Conservation (phyloP, 2,888 invertebrate genomes). For the Drosophila rubida region DNA sequence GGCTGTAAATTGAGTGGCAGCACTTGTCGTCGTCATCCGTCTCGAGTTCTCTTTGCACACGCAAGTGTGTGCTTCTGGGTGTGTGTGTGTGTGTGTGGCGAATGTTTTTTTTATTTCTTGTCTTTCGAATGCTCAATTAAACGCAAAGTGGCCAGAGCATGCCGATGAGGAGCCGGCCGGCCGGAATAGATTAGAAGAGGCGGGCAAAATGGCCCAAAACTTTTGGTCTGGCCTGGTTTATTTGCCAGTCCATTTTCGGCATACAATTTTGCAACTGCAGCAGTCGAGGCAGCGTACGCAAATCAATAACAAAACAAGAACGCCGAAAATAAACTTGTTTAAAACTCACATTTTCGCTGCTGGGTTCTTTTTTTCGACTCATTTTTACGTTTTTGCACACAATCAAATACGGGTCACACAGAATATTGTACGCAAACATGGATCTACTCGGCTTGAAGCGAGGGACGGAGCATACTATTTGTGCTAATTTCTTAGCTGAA, state of each 20-base stretch:
- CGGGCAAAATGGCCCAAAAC: background rate
- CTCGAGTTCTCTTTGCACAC: slow-evolving; percentile 39
- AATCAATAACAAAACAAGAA: slow-evolving; percentile 57
- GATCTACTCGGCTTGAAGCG: slow-evolving; percentile 5
- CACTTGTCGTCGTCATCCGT: slow-evolving; percentile 67
- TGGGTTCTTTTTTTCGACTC: slow-evolving; percentile 41
- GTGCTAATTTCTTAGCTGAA: slow-evolving; percentile 50
- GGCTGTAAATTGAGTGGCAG: slow-evolving; percentile 75
- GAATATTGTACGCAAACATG: slow-evolving; percentile 5
- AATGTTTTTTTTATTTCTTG: slow-evolving; percentile 11
- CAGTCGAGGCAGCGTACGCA: slow-evolving; percentile 13
- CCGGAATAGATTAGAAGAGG: slow-evolving; percentile 15
- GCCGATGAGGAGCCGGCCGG: slow-evolving; percentile 46
- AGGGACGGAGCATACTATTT: slow-evolving; percentile 17
- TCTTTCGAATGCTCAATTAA: slow-evolving; percentile 71
- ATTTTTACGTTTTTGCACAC: slow-evolving; percentile 55
- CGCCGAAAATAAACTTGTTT: slow-evolving; percentile 63
- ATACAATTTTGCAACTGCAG: slow-evolving; percentile 41
- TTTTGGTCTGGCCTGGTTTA: slow-evolving; percentile 31
- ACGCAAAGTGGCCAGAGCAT: slow-evolving; percentile 41
- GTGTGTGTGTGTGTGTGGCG: slow-evolving; percentile 12
- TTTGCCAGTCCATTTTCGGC: slow-evolving; percentile 44
- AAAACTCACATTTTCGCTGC: slow-evolving; percentile 36
- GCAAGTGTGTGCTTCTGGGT: slow-evolving; percentile 5
- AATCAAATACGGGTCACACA: slow-evolving; percentile 54